A percentile compares a stretch with the other conserved stretches of the same genome.
These are phyloP conservation scores for Pyrrhosoma nymphula DNA, from an alignment of 2,888 invertebrate species.

Conservation along the genomic window DNA sequence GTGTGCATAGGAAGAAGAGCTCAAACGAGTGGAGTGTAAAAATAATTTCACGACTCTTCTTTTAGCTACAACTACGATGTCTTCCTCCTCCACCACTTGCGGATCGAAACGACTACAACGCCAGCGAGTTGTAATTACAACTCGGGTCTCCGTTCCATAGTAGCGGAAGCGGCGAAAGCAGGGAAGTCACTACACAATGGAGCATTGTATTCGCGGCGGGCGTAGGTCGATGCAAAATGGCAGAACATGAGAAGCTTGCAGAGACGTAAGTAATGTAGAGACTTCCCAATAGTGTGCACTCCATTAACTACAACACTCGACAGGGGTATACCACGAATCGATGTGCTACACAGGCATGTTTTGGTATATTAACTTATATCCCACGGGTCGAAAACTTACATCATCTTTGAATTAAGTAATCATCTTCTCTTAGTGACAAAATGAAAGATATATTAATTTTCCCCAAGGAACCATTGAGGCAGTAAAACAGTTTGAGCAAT, in stretches of 20 bases:
- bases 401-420: no score
- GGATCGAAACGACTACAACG: not conserved
- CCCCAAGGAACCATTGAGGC: no score
- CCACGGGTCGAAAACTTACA: no score
- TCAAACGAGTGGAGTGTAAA: not conserved
- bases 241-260: not conserved
- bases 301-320: not conserved
- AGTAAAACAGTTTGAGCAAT: no score
- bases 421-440: no score
- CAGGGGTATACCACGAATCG: no score
- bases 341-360: no score
- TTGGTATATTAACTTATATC: no score
- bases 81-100: not conserved
- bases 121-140: not conserved
- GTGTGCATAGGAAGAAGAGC: not conserved
- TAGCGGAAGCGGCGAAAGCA: not conserved
- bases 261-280: not conserved
- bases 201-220: not conserved
- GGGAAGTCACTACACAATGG: not conserved
- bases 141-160: not conserved
- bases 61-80: not conserved
- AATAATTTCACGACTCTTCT: not conserved
- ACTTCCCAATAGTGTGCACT: not conserved
- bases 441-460: no score
- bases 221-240: not conserved